Conservation (phyloP, 2,113 vertebrate species). For the Telmatochromis sp. region DNA sequence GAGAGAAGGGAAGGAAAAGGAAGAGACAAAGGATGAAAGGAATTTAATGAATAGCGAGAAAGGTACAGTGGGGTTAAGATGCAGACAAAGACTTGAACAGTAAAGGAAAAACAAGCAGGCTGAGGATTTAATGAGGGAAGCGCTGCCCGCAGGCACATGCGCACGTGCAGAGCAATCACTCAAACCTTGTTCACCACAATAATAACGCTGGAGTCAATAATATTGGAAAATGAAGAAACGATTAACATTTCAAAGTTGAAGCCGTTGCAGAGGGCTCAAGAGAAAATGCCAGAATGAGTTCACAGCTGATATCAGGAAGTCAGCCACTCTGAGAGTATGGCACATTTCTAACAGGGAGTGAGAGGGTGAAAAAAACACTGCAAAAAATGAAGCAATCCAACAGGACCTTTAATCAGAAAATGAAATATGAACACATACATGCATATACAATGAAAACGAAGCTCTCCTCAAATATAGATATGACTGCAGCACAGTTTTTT, state of each 20-base stretch:
- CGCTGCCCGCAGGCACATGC: neutral
- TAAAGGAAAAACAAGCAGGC: neutral
- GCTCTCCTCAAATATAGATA: neutral
- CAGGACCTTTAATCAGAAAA: neutral
- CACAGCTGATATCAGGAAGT: neutral
- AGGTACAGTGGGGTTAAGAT: neutral
- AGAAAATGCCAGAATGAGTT: conserved; percentile 22
- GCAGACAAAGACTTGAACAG: neutral
- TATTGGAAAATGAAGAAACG: conserved; percentile 19
- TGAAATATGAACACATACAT: neutral
- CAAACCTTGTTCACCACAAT: neutral
- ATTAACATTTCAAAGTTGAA: conserved; percentile 50
- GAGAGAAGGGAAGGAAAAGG: neutral
- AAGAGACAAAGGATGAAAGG: neutral
- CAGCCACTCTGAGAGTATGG: neutral
- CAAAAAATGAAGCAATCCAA: neutral
- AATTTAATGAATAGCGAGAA: neutral
- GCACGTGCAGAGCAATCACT: neutral
- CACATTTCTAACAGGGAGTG: neutral
- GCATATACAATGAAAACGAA: neutral
- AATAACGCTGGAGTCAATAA: conserved; percentile 18
- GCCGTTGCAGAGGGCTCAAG: neutral
- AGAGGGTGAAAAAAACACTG: neutral
- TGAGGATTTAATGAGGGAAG: neutral
- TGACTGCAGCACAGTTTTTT: neutral